A percentile compares a stretch with the other conserved stretches of the same genome.
Conservation (phyloP, 2,888 invertebrate species). For the Drosophila ezoana region DNA sequence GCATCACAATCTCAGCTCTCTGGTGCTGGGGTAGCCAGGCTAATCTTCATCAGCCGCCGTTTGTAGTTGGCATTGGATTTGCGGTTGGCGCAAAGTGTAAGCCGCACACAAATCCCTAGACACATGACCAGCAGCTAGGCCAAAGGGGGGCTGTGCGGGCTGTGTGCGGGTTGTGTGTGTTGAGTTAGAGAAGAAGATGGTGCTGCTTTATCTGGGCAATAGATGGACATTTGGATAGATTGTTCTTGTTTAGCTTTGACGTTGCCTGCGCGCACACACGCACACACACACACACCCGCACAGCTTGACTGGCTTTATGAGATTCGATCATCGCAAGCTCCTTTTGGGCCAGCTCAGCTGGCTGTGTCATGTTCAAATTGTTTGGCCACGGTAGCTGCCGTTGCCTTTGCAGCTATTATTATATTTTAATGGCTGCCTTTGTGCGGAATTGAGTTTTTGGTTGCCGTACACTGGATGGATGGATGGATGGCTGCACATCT, state of each 20-base stretch:
- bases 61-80: conserved; percentile 65
- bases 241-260: conserved; percentile 80
- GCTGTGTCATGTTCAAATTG: conserved; percentile 76
- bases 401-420: conserved; percentile 66
- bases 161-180: conserved; percentile 7
- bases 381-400: conserved; percentile 65
- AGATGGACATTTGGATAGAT: conserved; percentile 81
- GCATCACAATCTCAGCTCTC: conserved; percentile 25
- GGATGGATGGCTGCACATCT: conserved; percentile 52
- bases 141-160: background rate
- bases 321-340: conserved; percentile 71
- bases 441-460: conserved; percentile 61
- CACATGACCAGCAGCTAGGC: conserved; percentile 32
- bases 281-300: conserved; percentile 12
- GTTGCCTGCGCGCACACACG: conserved; percentile 28
- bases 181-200: conserved; percentile 41
- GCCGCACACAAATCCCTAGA: conserved; percentile 78
- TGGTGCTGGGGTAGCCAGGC: conserved; percentile 42
- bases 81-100: conserved; percentile 72
- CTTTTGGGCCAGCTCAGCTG: conserved; percentile 23
- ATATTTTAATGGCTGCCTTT: conserved; percentile 78
- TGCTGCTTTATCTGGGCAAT: conserved; percentile 77
- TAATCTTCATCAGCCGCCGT: conserved; percentile 83
- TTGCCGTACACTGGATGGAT: conserved; percentile 5
- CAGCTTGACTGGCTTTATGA: conserved; percentile 64